Base-by-base conservation (phyloP, 1,140 invertebrate species). In the Eurosta solidaginis region DNA sequence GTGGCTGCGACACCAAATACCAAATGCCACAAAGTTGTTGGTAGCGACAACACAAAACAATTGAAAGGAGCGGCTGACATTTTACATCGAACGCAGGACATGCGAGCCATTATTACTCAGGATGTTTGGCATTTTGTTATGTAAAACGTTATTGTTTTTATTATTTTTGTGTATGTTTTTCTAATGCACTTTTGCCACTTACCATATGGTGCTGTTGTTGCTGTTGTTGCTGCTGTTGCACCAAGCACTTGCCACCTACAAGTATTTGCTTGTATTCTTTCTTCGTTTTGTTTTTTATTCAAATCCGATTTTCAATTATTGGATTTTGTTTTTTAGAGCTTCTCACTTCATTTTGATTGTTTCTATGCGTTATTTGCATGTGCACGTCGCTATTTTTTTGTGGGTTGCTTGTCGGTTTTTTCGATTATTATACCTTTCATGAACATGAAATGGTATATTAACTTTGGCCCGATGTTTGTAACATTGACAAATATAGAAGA, bases 221-320 rank as follows among this genome's bases (percentile, higher is more conserved):
- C 49, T 68, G 22, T 76, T 78, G 77, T 20, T 47, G 12, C 44
- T 76, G 42, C 44, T 42, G 29, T 49, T 78, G 54, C 50, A 40
- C 27, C 50, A 44, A 10, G 52, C 29, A n/a, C 52, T 27, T 68
- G 50, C 76, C 52, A 49, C 27, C 33, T 12, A 20, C 59, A 81
- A 77, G 44, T 79, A 78, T 74, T 49, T 77, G 76, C 81, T 81
- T 78, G 52, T 33, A 36, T 17, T 54, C 17, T 4, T 22, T 9
- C 10, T 22, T 78, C 77, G 80, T 80, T 75, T 77, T 77, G 59
- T 79, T 77, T 79, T 79, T 45, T 73, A 59, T 59, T 78, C 33
- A 81, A 81, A 80, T 80, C 78, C 78, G 80, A 82, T 82, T 82
- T 82, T 81, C 81, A 82, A 82, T 82, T 81, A 82, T 82, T 82